These are phyloP conservation scores for Epicauta chinensis DNA, from an alignment of 1,140 invertebrate species.

Conservation along the genomic window DNA sequence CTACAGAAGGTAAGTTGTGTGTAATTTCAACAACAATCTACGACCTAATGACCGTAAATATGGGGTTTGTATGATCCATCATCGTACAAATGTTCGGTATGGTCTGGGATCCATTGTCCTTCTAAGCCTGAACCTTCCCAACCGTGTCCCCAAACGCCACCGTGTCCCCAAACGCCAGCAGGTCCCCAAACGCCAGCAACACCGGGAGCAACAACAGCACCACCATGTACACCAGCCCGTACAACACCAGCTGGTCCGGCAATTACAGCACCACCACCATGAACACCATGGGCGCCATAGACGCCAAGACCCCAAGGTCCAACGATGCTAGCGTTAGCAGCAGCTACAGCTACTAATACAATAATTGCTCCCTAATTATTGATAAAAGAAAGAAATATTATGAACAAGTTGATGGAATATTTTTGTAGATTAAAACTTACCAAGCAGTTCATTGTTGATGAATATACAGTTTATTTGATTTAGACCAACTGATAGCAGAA, in stretches of 20 bases:
- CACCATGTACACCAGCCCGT: conserved; percentile 21
- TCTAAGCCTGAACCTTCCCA: conserved; percentile 27
- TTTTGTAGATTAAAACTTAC: no score
- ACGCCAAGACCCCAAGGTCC: conserved; percentile 14
- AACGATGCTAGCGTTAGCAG: conserved; percentile 1
- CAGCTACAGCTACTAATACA: neutral
- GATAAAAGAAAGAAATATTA: no score
- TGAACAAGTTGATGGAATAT: no score
- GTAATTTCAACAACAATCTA: no score
- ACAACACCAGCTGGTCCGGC: neutral
- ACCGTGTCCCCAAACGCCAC: neutral
- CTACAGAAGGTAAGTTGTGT: no score
- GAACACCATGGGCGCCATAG: neutral
- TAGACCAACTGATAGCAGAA: no score
- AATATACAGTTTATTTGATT: no score
- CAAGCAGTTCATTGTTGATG: no score
- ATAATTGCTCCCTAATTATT: neutral
- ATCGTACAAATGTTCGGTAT: conserved; percentile 31
- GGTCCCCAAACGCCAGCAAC: conserved; percentile 4
- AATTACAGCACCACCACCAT: neutral
- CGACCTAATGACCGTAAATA: conserved; percentile 13
- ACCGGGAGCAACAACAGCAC: conserved; percentile 23
- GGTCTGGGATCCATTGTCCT: conserved; percentile 30
- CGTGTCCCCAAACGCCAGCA: neutral
- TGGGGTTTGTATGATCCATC: conserved; percentile 33